Evolutionary conservation across 2,113 vertebrate genomes (phyloP).

Genomic region (Melanocharis versteri): DNA sequence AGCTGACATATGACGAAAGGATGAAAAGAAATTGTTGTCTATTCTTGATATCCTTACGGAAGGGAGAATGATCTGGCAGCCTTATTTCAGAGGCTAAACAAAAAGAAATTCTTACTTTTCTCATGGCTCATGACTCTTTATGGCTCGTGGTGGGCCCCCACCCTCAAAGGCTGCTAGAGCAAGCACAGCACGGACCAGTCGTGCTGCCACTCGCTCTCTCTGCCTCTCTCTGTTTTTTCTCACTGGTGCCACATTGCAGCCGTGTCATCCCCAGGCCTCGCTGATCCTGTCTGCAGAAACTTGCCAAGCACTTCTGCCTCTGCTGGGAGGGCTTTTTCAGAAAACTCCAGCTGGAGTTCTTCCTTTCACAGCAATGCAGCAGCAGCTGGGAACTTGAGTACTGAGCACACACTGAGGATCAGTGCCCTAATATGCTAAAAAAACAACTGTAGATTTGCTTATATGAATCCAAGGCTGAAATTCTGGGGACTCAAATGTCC

Average conservation of each 20-base stretch:
- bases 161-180: not conserved
- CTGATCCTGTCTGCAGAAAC: not conserved
- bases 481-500: not conserved
- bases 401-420: not conserved
- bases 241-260: accelerated
- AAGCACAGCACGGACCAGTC: not conserved
- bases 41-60: not conserved
- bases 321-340: not conserved
- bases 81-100: not conserved
- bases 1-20: not conserved
- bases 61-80: not conserved
- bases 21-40: not conserved
- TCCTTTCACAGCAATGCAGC: not conserved
- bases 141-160: too few relatives aligned
- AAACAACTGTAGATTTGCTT: not conserved
- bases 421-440: not conserved
- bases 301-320: not conserved
- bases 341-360: not conserved
- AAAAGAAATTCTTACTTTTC: not conserved
- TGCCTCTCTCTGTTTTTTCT: not conserved
- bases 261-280: accelerated
- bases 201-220: accelerated
- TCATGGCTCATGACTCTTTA: not conserved
- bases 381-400: not conserved
- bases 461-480: not conserved